Evolutionary conservation across 2,797 vertebrate genomes (phyloP).

Genomic region (Sarcoramphus papa): DNA sequence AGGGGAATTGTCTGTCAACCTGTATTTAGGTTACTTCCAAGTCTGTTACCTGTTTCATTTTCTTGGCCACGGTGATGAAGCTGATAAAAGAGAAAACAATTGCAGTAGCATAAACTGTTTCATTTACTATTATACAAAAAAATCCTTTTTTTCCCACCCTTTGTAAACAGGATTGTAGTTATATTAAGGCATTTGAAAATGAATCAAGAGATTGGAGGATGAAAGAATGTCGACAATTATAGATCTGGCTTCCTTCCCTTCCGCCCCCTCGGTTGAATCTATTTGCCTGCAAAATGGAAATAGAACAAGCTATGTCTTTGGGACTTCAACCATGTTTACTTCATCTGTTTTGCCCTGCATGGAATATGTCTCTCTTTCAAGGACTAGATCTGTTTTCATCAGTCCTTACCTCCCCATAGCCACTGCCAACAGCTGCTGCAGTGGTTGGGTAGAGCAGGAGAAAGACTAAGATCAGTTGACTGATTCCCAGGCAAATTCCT

Average conservation of each 20-base stretch:
- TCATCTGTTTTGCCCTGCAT: not conserved
- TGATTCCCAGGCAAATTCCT: not conserved
- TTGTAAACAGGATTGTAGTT: not conserved
- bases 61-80: not conserved
- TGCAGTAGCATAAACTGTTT: not conserved
- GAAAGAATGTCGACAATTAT: not conserved
- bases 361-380: not conserved
- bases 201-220: not conserved
- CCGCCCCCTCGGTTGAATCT: not conserved
- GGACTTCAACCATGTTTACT: not conserved
- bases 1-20: not conserved
- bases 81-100: not conserved
- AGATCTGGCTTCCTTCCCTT: not conserved
- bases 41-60: constrained; percentile 9
- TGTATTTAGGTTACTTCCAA: not conserved
- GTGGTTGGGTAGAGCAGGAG: not conserved
- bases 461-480: not conserved
- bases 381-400: not conserved
- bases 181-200: not conserved
- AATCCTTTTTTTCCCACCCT: fast-evolving
- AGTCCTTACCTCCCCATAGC: not conserved
- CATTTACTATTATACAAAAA: not conserved
- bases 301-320: not conserved
- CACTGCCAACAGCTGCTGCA: not conserved
- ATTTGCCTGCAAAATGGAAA: not conserved